Percentiles rank a stretch among this genome's conserved stretches.
Conservation (phyloP, 2,888 invertebrate genomes). For the Drosophila birchii region DNA sequence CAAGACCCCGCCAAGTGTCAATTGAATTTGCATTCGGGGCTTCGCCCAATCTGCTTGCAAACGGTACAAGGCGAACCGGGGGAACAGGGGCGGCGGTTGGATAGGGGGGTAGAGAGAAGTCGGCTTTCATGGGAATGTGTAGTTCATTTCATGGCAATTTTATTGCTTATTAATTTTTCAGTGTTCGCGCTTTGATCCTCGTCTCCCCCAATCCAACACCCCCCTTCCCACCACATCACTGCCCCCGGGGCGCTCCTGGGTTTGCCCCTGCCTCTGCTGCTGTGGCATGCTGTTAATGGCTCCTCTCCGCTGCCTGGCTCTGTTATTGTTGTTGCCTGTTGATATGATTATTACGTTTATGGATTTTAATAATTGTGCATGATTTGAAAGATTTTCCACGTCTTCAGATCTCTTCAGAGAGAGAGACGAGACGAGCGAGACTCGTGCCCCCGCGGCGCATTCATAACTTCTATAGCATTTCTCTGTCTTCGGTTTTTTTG, state of each 20-base stretch:
- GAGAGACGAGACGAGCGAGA: not conserved
- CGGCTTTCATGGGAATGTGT: slow-evolving; percentile 83
- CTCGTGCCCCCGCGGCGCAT: slow-evolving; percentile 71
- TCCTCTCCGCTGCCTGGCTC: slow-evolving; percentile 55
- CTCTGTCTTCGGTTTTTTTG: slow-evolving; percentile 45
- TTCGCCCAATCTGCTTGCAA: slow-evolving; percentile 38
- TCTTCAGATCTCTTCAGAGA: slow-evolving; percentile 19
- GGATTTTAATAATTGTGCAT: slow-evolving; percentile 83
- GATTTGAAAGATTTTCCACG: slow-evolving; percentile 74
- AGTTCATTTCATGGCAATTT: slow-evolving; percentile 85
- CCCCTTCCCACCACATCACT: no score
- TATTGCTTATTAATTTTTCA: slow-evolving; percentile 84
- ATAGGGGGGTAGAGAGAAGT: not conserved
- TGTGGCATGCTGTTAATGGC: slow-evolving; percentile 73
- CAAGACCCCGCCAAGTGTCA: slow-evolving; percentile 64
- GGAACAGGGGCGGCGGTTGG: not conserved
- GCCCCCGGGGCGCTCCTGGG: not conserved
- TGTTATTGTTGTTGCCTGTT: slow-evolving; percentile 74
- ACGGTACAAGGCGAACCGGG: slow-evolving; percentile 22
- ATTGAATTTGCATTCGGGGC: slow-evolving; percentile 71
- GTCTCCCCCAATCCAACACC: no score
- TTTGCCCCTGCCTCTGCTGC: not conserved
- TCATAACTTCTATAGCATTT: slow-evolving; percentile 59
- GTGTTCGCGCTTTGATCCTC: slow-evolving; percentile 71
- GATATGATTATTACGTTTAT: slow-evolving; percentile 84